Evolutionary conservation across 2,888 invertebrate species (phyloP).

Genomic region (Temnothorax unifasciatus): DNA sequence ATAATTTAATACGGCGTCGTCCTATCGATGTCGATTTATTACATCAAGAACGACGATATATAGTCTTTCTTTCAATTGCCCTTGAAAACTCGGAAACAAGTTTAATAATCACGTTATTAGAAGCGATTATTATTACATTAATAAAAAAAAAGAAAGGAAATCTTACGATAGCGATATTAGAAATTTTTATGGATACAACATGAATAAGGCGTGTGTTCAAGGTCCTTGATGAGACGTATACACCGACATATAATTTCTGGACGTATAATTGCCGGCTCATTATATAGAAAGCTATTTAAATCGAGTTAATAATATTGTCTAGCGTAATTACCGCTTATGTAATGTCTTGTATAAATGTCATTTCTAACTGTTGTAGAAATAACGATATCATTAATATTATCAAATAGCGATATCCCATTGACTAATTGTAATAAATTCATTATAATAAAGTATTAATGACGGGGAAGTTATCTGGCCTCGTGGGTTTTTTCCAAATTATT

Average conservation of each 20-base stretch:
- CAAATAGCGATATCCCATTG: not conserved
- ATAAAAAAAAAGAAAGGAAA: slow-evolving; percentile 1
- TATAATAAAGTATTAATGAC: slow-evolving; percentile 19
- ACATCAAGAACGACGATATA: not conserved
- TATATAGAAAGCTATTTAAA: slow-evolving; percentile 29
- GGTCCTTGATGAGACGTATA: slow-evolving; percentile 1
- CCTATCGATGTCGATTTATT: not conserved
- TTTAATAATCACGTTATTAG: not conserved
- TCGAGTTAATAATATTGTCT: slow-evolving; percentile 31
- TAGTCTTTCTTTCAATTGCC: not conserved
- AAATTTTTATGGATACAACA: slow-evolving; percentile 11
- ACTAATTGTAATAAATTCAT: slow-evolving; percentile 13
- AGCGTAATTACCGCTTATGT: not conserved
- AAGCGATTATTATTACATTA: not conserved
- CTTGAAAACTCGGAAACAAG: not conserved
- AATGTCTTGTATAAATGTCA: not conserved
- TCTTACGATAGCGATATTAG: not conserved
- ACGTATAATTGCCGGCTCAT: not conserved
- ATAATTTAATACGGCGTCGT: not conserved
- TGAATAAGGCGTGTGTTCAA: slow-evolving; percentile 12
- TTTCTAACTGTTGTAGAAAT: not conserved
- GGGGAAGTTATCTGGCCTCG: not conserved
- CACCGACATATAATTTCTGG: slow-evolving; percentile 10
- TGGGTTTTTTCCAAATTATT: slow-evolving; percentile 6
- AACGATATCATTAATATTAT: not conserved